These are phyloP conservation scores for Hydropsyche betteni DNA, from an alignment of 2,888 invertebrate species.

Conservation along the genomic window DNA sequence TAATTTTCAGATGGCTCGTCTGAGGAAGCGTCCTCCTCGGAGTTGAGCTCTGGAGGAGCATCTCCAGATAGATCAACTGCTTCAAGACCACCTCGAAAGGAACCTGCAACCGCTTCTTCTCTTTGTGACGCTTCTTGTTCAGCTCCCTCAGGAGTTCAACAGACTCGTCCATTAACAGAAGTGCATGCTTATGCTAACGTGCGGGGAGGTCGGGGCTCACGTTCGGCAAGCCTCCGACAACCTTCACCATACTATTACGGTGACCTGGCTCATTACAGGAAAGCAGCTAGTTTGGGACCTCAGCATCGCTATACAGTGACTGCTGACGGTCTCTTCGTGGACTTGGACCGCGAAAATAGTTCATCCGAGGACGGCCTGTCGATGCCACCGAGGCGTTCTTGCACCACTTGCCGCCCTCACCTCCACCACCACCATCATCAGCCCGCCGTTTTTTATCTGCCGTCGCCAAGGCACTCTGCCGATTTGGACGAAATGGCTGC, in stretches of 20 bases:
- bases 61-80: conserved; percentile 51
- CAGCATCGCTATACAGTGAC: conserved; percentile 73
- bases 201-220: conserved; percentile 52
- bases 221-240: conserved; percentile 68
- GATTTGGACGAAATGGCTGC: conserved; percentile 67
- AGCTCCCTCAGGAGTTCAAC: conserved; percentile 69
- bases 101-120: neutral
- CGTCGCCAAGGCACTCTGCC: conserved; percentile 72
- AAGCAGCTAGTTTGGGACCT: conserved; percentile 74
- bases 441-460: conserved; percentile 74
- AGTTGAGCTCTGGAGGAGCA: conserved; percentile 57
- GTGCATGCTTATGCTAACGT: conserved; percentile 67
- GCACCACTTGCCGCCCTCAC: conserved; percentile 65
- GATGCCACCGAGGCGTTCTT: conserved; percentile 77
- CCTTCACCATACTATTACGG: conserved; percentile 88
- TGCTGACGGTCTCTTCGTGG: conserved; percentile 69
- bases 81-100: neutral
- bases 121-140: conserved; percentile 61
- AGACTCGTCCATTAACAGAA: conserved; percentile 59
- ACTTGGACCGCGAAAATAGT: conserved; percentile 57
- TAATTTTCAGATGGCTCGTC: conserved; percentile 59
- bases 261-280: conserved; percentile 74
- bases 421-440: conserved; percentile 67
- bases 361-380: conserved; percentile 67
- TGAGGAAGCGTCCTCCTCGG: conserved; percentile 59